Percentiles rank a stretch among this genome's conserved stretches.
phyloP scores from a whole-genome alignment of 2,113 vertebrate genomes.

The Neolamprologus caudopunctatus region DNA sequence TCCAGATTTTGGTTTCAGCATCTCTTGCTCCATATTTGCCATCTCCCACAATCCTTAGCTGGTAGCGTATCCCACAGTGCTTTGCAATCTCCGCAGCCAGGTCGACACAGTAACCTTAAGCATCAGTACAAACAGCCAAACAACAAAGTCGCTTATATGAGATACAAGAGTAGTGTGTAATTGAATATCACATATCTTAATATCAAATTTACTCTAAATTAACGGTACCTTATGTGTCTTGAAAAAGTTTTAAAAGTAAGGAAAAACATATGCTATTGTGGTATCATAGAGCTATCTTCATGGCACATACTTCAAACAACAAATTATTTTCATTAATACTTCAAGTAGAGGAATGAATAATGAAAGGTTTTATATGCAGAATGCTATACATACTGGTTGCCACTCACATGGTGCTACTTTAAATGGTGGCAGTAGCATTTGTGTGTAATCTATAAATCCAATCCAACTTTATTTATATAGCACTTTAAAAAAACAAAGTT shows the following conservation, averaged over 20 bases:
- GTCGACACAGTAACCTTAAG: constrained; percentile 92
- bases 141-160: not conserved
- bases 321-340: not conserved
- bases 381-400: not conserved
- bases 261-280: not conserved
- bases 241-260: not conserved
- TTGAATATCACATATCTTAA: not conserved
- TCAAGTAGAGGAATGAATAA: not conserved
- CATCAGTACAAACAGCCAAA: constrained; percentile 38
- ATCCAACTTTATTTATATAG: not conserved
- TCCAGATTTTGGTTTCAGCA: constrained; percentile 98
- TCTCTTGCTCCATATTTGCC: constrained; percentile 97
- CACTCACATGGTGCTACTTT: not conserved
- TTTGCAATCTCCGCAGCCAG: constrained; percentile 94
- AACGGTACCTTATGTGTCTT: not conserved
- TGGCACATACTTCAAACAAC: not conserved
- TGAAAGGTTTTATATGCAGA: not conserved
- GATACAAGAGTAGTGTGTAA: not conserved
- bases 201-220: not conserved
- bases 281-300: not conserved
- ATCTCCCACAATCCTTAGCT: constrained; percentile 91
- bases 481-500: not conserved
- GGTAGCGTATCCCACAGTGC: constrained; percentile 96
- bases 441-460: not conserved
- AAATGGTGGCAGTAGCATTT: not conserved